Conservation (phyloP, 53 echinoderm and acorn worm genomes). For the Stichopus horrens region DNA sequence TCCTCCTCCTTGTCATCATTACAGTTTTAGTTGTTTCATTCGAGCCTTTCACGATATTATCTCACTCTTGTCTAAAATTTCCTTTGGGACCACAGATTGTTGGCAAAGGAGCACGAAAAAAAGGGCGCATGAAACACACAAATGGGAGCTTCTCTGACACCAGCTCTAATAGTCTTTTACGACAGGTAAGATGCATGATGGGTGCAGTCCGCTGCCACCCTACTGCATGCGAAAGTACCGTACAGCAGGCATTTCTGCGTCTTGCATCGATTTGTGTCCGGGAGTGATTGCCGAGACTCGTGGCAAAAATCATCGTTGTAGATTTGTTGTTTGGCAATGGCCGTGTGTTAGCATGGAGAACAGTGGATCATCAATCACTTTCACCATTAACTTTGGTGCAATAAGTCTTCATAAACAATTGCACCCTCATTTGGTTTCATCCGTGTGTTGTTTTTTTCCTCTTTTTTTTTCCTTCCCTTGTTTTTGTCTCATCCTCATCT, state of each 20-base stretch:
- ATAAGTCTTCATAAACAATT: background rate
- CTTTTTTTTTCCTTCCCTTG: no score
- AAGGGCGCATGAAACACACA: constrained; percentile 83
- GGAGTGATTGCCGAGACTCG: background rate
- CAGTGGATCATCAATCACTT: background rate
- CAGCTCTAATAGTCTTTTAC: constrained; percentile 93
- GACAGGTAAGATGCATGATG: constrained; percentile 78
- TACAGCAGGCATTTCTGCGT: background rate
- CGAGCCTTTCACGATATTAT: constrained; percentile 6
- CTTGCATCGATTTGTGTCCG: background rate
- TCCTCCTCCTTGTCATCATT: background rate
- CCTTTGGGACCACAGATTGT: constrained; percentile 46
- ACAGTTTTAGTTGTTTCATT: background rate
- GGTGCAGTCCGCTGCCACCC: background rate
- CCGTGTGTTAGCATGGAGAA: background rate
- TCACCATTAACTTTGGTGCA: background rate
- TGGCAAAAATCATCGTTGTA: background rate
- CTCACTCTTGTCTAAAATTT: constrained; percentile 31
- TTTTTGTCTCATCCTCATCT: no score
- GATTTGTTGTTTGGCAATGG: background rate
- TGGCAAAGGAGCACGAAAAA: constrained; percentile 92
- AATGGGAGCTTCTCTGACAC: constrained; percentile 99
- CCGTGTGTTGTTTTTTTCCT: background rate
- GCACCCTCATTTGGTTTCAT: background rate
- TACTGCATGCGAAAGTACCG: background rate